A percentile compares a stretch with the other conserved stretches of the same genome.
Conservation (phyloP, 2,113 vertebrate species). For the Rhodinocichla rosea region DNA sequence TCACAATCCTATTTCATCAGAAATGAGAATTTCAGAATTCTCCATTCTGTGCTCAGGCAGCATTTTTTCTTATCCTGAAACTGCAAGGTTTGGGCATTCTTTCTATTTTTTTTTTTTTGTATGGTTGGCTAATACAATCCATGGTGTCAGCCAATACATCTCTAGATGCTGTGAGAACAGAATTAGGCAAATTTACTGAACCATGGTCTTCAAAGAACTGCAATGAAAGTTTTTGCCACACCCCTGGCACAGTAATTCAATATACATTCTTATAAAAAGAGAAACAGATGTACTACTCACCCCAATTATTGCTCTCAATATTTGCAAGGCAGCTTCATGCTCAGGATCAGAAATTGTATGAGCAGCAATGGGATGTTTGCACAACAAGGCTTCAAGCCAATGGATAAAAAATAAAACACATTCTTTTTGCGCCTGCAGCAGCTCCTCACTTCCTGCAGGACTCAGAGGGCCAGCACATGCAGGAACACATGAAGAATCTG, state of each 20-base stretch:
- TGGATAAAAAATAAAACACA: neutral
- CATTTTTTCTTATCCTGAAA: neutral
- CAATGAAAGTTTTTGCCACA: neutral
- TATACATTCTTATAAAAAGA: neutral
- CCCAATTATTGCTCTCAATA: neutral
- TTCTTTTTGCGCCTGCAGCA: neutral
- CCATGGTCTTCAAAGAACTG: neutral
- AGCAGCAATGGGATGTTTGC: neutral
- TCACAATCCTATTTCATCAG: neutral
- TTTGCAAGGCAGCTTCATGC: neutral
- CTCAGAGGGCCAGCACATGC: neutral
- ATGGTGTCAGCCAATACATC: rapidly evolving
- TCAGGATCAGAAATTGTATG: neutral
- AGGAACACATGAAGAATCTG: too few species aligned
- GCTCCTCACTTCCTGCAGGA: neutral
- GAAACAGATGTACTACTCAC: neutral
- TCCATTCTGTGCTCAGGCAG: neutral
- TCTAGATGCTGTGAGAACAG: neutral
- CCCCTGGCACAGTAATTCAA: neutral
- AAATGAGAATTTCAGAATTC: neutral
- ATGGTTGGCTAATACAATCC: neutral
- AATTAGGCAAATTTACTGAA: neutral
- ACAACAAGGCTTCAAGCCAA: neutral
- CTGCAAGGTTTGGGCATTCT: neutral
- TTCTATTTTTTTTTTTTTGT: too few species aligned